Conservation (phyloP, 2,888 invertebrate genomes). For the Apantesis nais region DNA sequence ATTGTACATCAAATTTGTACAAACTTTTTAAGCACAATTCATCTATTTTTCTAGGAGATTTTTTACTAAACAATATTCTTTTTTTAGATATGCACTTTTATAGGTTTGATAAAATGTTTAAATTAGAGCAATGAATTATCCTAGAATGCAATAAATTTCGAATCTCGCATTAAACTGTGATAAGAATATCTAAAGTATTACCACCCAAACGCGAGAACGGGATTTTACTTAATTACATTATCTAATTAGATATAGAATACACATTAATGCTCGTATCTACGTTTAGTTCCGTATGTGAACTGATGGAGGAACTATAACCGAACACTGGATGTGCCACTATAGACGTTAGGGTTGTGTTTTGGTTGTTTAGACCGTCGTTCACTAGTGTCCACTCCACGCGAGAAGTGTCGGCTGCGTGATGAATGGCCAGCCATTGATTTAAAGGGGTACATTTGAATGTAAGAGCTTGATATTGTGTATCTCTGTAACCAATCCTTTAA, state of each 20-base stretch:
- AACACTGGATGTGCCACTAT: constrained; percentile 39
- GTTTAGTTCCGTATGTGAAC: constrained; percentile 65
- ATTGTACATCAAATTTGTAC: constrained; percentile 57
- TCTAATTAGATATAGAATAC: constrained; percentile 78
- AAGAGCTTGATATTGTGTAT: constrained; percentile 66
- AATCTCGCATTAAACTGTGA: constrained; percentile 56
- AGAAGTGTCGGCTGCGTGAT: constrained; percentile 73
- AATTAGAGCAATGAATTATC: constrained; percentile 42
- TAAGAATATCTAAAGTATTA: constrained; percentile 64
- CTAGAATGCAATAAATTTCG: constrained; percentile 44
- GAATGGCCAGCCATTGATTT: constrained; percentile 77
- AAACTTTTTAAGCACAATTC: constrained; percentile 39
- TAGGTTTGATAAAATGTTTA: constrained; percentile 14
- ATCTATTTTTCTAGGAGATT: constrained; percentile 18
- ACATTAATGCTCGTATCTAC: constrained; percentile 74
- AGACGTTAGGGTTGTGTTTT: constrained; percentile 54
- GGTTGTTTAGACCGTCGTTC: constrained; percentile 47
- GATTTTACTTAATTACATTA: constrained; percentile 73
- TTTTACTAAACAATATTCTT: constrained; percentile 3
- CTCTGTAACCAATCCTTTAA: constrained; percentile 59
- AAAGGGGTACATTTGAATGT: constrained; percentile 74
- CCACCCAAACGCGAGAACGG: constrained; percentile 78
- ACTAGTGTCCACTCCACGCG: constrained; percentile 58
- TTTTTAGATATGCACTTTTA: constrained; percentile 11
- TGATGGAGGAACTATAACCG: constrained; percentile 21